A percentile compares a stretch with the other conserved stretches of the same genome.
phyloP scores from a whole-genome alignment of 2,797 vertebrate genomes.

The Pseudochromis fuscus region DNA sequence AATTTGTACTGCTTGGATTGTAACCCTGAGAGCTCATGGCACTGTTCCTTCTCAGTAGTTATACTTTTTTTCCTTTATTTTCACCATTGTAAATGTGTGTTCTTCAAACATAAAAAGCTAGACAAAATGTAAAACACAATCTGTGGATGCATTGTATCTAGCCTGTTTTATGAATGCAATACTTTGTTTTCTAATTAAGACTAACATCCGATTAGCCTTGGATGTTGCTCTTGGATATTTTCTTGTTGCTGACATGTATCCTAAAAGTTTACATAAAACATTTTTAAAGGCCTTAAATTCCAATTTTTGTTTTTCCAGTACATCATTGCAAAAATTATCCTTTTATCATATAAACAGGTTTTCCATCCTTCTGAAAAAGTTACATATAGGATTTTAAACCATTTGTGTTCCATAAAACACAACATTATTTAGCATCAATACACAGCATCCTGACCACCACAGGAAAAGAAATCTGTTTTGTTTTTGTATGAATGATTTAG shows the following conservation, averaged over 20 bases:
- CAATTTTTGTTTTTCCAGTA: constrained; percentile 23
- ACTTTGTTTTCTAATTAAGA: constrained; percentile 18
- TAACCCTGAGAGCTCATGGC: constrained; percentile 32
- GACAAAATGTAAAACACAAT: constrained; percentile 48
- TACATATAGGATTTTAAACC: not conserved
- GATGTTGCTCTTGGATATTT: constrained; percentile 51
- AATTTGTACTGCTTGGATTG: constrained; percentile 54
- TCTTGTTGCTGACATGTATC: constrained; percentile 61
- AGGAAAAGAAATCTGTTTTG: not conserved
- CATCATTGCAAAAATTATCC: constrained; percentile 17
- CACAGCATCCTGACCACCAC: not conserved
- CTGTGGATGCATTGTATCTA: constrained; percentile 53
- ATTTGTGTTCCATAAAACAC: not conserved
- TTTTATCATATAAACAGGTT: not conserved
- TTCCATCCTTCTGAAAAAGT: not conserved
- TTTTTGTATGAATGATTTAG: not conserved
- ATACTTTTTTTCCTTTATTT: constrained; percentile 29
- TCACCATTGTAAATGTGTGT: constrained; percentile 38
- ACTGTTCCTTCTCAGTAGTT: constrained; percentile 41
- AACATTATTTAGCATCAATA: constrained; percentile 2
- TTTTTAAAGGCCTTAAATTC: constrained; percentile 65
- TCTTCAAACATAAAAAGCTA: constrained; percentile 47
- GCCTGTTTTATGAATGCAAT: constrained; percentile 47
- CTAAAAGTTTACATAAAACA: constrained; percentile 78
- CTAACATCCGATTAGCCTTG: constrained; percentile 23